Base-by-base conservation (phyloP, 2,888 invertebrate species). In the Leptarthrus brevirostris region DNA sequence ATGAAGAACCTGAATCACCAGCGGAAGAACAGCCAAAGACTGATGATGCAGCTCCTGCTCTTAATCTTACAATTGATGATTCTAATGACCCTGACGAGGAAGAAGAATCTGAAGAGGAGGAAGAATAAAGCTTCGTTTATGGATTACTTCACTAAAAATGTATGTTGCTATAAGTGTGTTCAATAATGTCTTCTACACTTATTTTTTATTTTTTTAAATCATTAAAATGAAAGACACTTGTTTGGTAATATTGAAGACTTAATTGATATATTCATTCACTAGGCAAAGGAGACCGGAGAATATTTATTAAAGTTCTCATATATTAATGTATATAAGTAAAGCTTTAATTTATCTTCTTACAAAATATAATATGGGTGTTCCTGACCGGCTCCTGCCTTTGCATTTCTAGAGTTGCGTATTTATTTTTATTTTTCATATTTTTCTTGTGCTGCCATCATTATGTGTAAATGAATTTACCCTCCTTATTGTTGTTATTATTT, bases 11-110 rank as follows among this genome's bases (percentile, higher is more conserved):
- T 24, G 30, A 58, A 16, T 49, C 64, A 40, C 26, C 76, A 74
- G 54, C 76, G 73, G 52, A 81, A 79, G 72, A 74, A 22, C n/a
- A n/a, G n/a, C n/a, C n/a, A n/a, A 52, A 52, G 36, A 81, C 66
- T 61, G 80, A 79, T 14, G 79, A 80, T 73, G 79, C 80, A 74
- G 69, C 69, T 52, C 52, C 69, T 18, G 6, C 69, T 10, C 82
- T 84, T 78, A 78, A 79, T 4, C 74, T 79, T 30, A 82, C 80
- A 20, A 81, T 81, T 47, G 52, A 47, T 49, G 70, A 70, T 54
- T 26, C 56, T 10, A 69, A 52, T 30, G 47, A 44, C 3, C 44
- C 64, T 36, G 58, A 36, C 14, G 58, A 61, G 3, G 58, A 34
- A 36, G 69, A 52, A 18, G 52, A 69, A 30, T 18, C 36, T 24